Conservation (phyloP, 2,113 vertebrate species). For the Trichechus manatus region DNA sequence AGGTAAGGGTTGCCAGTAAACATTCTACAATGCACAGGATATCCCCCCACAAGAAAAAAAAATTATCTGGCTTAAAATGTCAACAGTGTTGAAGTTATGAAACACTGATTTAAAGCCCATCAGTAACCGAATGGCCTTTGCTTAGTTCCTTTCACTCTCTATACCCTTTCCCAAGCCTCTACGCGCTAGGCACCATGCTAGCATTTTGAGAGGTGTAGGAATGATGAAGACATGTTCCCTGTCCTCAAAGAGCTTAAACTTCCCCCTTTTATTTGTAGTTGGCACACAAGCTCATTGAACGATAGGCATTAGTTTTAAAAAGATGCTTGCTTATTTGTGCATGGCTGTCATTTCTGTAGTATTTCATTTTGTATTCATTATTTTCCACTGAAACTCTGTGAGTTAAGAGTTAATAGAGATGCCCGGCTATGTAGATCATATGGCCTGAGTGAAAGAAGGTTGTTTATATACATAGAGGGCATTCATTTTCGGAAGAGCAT, state of each 20-base stretch:
- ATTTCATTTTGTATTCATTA: slow-evolving; percentile 61
- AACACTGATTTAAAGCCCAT: background rate
- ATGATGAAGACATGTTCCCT: background rate
- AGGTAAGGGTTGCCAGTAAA: background rate
- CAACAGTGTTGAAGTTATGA: background rate
- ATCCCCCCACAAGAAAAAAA: background rate
- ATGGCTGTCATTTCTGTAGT: slow-evolving; percentile 27
- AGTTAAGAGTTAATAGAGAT: background rate
- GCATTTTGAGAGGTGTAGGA: background rate
- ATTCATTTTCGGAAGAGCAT: slow-evolving; percentile 45
- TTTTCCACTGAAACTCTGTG: background rate
- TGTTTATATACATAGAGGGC: background rate
- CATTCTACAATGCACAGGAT: too few relatives aligned
- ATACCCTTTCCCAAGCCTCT: background rate
- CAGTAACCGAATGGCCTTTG: background rate
- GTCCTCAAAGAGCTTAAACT: slow-evolving; percentile 30
- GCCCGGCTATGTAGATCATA: background rate
- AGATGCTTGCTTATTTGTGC: background rate
- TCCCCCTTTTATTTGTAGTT: background rate
- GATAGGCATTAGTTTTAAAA: background rate
- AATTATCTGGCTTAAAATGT: background rate
- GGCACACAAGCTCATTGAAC: background rate
- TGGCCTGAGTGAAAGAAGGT: background rate
- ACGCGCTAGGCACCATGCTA: background rate
- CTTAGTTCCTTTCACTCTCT: background rate